Evolutionary conservation across 2,113 vertebrate genomes (phyloP).

Genomic region (Carettochelys insculpta): DNA sequence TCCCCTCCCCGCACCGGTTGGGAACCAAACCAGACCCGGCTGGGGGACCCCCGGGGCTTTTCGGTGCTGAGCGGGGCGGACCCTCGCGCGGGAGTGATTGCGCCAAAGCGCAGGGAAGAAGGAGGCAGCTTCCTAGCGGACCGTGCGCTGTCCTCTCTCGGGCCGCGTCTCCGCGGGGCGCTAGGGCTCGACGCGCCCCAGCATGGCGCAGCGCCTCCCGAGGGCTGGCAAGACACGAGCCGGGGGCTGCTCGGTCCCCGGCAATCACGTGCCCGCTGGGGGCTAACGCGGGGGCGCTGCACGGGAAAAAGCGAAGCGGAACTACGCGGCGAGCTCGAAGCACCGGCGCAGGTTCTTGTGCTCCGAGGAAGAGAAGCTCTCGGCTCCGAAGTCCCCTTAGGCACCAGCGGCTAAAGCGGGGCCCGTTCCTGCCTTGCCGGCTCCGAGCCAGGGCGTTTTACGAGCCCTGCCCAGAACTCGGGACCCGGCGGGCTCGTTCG

Average conservation of each 20-base stretch:
- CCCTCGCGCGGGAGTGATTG: too few species aligned
- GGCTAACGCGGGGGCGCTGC: too few species aligned
- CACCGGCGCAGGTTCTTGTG: constrained; percentile 30
- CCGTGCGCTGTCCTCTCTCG: background rate
- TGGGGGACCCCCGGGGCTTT: too few species aligned
- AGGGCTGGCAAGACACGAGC: background rate
- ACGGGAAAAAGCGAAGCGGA: background rate
- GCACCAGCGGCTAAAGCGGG: constrained; percentile 36
- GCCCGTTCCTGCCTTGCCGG: background rate
- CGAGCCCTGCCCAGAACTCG: too few species aligned
- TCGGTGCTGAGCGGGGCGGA: too few species aligned
- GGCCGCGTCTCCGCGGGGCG: too few species aligned
- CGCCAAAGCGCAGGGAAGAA: background rate
- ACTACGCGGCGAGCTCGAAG: background rate
- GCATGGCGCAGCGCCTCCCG: background rate
- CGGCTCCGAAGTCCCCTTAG: constrained; percentile 35
- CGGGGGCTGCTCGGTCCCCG: too few species aligned
- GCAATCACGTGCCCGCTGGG: too few species aligned
- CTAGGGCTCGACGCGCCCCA: too few species aligned
- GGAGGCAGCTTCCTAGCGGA: constrained; percentile 20
- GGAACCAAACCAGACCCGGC: too few species aligned
- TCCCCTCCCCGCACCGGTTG: too few species aligned
- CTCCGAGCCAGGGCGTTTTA: background rate
- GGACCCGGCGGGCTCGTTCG: too few species aligned
- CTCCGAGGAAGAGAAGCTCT: constrained; percentile 23